Percentiles rank a stretch among this genome's conserved stretches.
phyloP scores from a whole-genome alignment of 2,888 invertebrate species.

The Agonopterix alstromeriana region DNA sequence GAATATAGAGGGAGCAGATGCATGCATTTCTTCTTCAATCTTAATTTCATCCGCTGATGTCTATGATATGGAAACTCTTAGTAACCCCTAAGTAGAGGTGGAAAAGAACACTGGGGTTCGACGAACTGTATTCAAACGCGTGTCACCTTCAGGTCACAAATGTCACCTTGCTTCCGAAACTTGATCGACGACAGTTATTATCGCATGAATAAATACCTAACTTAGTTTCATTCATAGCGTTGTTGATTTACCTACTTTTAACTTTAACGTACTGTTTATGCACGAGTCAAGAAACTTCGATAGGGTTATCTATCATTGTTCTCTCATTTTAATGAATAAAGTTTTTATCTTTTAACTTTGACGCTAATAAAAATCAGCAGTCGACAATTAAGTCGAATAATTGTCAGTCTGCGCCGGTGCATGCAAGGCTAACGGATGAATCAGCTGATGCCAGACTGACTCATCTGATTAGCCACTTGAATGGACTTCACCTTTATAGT shows the following conservation, averaged over 20 bases:
- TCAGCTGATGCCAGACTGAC: constrained; percentile 52
- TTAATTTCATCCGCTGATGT: too few relatives aligned
- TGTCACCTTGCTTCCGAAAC: constrained; percentile 71
- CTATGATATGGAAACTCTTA: constrained; percentile 3
- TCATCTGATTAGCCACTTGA: not conserved
- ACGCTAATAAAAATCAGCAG: too few relatives aligned
- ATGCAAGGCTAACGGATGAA: constrained; percentile 59
- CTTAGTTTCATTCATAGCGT: constrained; percentile 30
- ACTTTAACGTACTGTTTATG: not conserved
- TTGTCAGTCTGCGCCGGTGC: constrained; percentile 27
- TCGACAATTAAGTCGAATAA: too few relatives aligned
- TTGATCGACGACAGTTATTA: constrained; percentile 58
- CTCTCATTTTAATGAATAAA: too few relatives aligned
- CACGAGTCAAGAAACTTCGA: not conserved
- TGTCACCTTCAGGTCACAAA: constrained; percentile 66
- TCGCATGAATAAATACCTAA: constrained; percentile 38
- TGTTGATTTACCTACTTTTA: not conserved
- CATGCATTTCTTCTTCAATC: too few relatives aligned
- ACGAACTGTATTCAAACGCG: constrained; percentile 46
- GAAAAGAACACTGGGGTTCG: constrained; percentile 43
- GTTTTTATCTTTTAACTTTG: too few relatives aligned
- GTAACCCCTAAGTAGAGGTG: constrained; percentile 20
- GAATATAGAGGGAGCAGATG: too few relatives aligned
- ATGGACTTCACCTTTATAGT: not conserved
- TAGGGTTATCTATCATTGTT: not conserved